phyloP scores from a whole-genome alignment of 1,140 invertebrate genomes.

The Gonatopus flavifemur region DNA sequence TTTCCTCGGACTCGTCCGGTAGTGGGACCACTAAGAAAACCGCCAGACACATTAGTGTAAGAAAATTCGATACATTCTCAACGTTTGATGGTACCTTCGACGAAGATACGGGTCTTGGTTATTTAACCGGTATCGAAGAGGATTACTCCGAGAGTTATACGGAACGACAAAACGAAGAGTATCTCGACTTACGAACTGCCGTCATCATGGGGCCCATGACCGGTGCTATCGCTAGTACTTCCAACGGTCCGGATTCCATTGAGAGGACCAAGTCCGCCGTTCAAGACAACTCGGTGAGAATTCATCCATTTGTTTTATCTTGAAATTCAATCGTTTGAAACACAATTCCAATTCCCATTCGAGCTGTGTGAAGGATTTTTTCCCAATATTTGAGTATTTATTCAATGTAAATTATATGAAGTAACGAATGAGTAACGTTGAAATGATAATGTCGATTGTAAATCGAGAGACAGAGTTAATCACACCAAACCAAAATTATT shows the following conservation, averaged over 20 bases:
- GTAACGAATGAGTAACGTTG: no score
- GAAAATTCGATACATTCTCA: slow-evolving; percentile 49
- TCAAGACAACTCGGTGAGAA: slow-evolving; percentile 40
- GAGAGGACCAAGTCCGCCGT: slow-evolving; percentile 35
- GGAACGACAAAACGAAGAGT: slow-evolving; percentile 14
- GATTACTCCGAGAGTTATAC: slow-evolving; percentile 35
- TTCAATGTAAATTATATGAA: no score
- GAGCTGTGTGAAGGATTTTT: no score
- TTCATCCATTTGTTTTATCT: no score
- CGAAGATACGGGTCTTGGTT: slow-evolving; percentile 43
- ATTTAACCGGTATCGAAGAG: slow-evolving; percentile 43
- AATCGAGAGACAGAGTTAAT: no score
- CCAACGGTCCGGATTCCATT: slow-evolving; percentile 13
- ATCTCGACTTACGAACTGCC: slow-evolving; percentile 18
- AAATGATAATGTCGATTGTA: no score
- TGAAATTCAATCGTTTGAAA: no score
- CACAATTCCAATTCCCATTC: no score
- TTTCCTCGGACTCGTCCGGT: no score
- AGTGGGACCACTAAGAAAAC: slow-evolving; percentile 29
- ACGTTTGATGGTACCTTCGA: slow-evolving; percentile 49
- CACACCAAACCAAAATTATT: no score
- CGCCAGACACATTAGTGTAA: slow-evolving; percentile 48
- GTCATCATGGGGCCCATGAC: slow-evolving; percentile 32
- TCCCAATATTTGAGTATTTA: no score
- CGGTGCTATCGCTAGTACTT: slow-evolving; percentile 1